Conservation (phyloP, 1,140 invertebrate species). For the Aphidius gifuensis region DNA sequence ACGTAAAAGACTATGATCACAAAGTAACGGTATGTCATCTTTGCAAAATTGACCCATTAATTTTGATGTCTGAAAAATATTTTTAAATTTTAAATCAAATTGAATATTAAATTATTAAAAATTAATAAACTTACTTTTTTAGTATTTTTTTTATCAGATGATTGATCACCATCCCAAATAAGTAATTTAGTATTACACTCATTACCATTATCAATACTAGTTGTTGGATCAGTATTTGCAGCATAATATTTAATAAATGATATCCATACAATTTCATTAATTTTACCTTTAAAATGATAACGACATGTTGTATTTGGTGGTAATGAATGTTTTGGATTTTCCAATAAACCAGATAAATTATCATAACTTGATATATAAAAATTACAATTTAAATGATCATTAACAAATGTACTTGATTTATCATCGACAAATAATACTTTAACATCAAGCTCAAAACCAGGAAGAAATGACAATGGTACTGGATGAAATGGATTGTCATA, state of each 20-base stretch:
- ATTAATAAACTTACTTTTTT: constrained; percentile 38
- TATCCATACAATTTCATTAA: constrained; percentile 77
- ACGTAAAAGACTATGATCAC: constrained; percentile 71
- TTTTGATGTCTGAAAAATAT: constrained; percentile 50
- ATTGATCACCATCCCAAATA: constrained; percentile 70
- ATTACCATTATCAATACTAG: constrained; percentile 62
- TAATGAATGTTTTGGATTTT: constrained; percentile 78
- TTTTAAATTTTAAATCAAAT: too few relatives aligned
- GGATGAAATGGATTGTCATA: constrained; percentile 80
- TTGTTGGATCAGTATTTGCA: constrained; percentile 61
- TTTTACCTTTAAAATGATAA: constrained; percentile 65
- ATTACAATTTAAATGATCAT: constrained; percentile 70
- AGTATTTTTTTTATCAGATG: constrained; percentile 43
- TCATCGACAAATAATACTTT: constrained; percentile 73
- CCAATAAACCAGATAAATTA: constrained; percentile 65
- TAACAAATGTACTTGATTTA: constrained; percentile 70
- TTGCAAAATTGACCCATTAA: constrained; percentile 74
- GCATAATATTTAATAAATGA: constrained; percentile 81
- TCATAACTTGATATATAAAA: constrained; percentile 74
- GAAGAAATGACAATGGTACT: constrained; percentile 71
- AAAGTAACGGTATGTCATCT: constrained; percentile 69
- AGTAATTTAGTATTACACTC: constrained; percentile 72
- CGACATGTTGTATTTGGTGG: constrained; percentile 82
- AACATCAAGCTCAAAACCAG: constrained; percentile 78
- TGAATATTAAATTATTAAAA: neutral